Evolutionary conservation across 92 coral and sea anemone genomes (phyloP).

Genomic region (Porites lobata): DNA sequence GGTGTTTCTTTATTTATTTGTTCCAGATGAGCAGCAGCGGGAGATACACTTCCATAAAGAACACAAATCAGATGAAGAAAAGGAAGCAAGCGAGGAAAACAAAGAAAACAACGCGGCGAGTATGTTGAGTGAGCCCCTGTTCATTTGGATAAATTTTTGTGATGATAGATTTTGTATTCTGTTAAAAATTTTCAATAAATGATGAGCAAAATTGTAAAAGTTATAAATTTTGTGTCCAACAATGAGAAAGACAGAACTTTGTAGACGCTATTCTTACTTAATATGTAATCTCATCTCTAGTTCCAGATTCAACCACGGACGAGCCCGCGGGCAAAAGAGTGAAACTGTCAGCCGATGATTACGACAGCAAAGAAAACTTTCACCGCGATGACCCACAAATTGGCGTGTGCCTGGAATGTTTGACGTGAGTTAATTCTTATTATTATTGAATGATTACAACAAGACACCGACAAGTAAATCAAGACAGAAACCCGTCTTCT

Average conservation of each 20-base stretch:
- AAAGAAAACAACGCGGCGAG: conserved; percentile 15
- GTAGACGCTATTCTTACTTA: neutral
- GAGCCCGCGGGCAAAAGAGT: conserved; percentile 34
- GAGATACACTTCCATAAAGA: conserved; percentile 60
- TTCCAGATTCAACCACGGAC: conserved; percentile 25
- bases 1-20: neutral
- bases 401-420: conserved; percentile 92
- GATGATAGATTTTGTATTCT: neutral
- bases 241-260: no score
- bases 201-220: neutral
- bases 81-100: conserved; percentile 15
- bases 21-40: conserved; percentile 62
- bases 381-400: conserved; percentile 99
- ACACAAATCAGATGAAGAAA: conserved; percentile 41
- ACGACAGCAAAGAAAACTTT: conserved; percentile 56
- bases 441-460: neutral
- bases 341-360: conserved; percentile 28
- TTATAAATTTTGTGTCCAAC: no score
- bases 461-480: neutral
- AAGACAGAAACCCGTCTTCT: neutral
- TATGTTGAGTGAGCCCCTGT: neutral
- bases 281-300: neutral
- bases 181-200: neutral
- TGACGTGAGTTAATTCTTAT: conserved; percentile 44
- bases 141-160: neutral